Evolutionary conservation across 1,140 invertebrate species (phyloP).

Genomic region (Sinonovacula constricta): DNA sequence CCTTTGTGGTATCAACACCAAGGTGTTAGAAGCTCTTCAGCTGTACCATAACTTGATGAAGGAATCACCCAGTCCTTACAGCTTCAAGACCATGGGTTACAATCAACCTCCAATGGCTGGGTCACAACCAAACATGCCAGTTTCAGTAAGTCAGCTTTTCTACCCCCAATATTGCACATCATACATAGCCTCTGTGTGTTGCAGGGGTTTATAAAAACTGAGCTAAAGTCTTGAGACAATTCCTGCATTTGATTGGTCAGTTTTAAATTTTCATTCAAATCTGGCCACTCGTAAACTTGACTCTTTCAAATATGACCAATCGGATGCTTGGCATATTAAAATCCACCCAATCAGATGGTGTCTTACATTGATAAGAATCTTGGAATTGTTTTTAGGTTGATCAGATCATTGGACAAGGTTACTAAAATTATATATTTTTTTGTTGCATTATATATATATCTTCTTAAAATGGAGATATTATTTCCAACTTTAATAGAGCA

Average conservation of each 20-base stretch:
- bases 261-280: neutral
- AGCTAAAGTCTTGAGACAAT: neutral
- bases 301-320: no score
- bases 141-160: constrained; percentile 1
- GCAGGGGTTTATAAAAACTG: neutral
- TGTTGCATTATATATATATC: no score
- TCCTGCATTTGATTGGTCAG: neutral
- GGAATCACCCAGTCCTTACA: constrained; percentile 71
- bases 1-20: constrained; percentile 91
- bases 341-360: no score
- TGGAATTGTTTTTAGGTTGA: no score
- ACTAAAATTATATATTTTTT: no score
- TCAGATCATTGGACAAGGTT: no score
- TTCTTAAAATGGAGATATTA: no score
- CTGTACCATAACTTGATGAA: constrained; percentile 95
- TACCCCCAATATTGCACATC: no score
- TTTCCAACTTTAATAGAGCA: no score
- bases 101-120: neutral
- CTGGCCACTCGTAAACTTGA: no score
- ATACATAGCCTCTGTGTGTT: neutral
- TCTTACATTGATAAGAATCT: no score
- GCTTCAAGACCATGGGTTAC: constrained; percentile 43
- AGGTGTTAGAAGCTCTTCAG: constrained; percentile 94
- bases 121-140: constrained; percentile 16
- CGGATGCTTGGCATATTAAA: no score